A percentile compares a stretch with the other conserved stretches of the same genome.
These are phyloP conservation scores for Drosophila testacea DNA, from an alignment of 2,888 invertebrate species.

Conservation along the genomic window DNA sequence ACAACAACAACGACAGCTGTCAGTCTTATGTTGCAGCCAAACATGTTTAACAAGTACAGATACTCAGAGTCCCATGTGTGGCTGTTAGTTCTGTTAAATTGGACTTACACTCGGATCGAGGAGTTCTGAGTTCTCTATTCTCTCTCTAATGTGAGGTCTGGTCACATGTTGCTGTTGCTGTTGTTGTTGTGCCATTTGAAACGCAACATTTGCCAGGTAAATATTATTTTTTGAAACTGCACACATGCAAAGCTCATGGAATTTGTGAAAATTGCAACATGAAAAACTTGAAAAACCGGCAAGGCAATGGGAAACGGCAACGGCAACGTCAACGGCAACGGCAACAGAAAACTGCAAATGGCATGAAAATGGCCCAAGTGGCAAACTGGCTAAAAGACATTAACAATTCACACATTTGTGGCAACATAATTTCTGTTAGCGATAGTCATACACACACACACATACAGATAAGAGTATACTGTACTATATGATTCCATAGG, in stretches of 20 bases:
- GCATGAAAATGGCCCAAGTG: slow-evolving; percentile 38
- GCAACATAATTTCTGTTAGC: slow-evolving; percentile 70
- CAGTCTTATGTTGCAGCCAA: slow-evolving; percentile 60
- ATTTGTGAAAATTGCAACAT: slow-evolving; percentile 72
- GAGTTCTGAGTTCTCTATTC: slow-evolving; percentile 1
- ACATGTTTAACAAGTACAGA: slow-evolving; percentile 64
- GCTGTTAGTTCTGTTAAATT: slow-evolving; percentile 43
- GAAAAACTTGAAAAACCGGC: slow-evolving; percentile 79
- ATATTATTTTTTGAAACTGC: slow-evolving; percentile 55
- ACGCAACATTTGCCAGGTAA: slow-evolving; percentile 60
- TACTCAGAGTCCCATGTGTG: slow-evolving; percentile 40
- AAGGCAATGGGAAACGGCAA: slow-evolving; percentile 29
- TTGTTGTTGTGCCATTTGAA: slow-evolving; percentile 35
- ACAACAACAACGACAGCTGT: slow-evolving; percentile 63
- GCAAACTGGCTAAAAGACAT: slow-evolving; percentile 72
- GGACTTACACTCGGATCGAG: slow-evolving; percentile 15
- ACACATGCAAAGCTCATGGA: slow-evolving; percentile 57
- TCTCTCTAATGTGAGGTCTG: slow-evolving; percentile 25
- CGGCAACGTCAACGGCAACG: not conserved
- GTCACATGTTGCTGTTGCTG: slow-evolving; percentile 32
- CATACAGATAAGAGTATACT: not conserved
- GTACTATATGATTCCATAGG: too few species aligned
- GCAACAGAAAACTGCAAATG: slow-evolving; percentile 20
- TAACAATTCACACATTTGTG: slow-evolving; percentile 78
- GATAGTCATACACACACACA: slow-evolving; percentile 21